Conservation (phyloP, 2,797 vertebrate genomes). For the Sebastes hubbsi region DNA sequence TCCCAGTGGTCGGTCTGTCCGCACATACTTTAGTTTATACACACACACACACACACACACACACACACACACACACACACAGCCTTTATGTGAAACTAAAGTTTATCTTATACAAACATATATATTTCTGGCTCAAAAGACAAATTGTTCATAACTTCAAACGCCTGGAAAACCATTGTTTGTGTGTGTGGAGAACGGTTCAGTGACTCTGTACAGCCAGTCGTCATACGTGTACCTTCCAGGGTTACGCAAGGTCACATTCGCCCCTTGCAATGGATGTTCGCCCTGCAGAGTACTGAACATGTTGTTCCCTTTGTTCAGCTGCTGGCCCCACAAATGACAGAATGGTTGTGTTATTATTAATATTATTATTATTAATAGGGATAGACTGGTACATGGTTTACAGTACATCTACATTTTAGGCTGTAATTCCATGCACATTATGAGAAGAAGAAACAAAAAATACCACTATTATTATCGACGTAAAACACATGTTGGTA, state of each 20-base stretch:
- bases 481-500: not conserved
- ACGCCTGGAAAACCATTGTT: constrained; percentile 34
- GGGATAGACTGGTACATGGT: not conserved
- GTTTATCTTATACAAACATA: constrained; percentile 1
- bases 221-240: not conserved
- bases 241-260: constrained; percentile 35
- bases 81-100: not conserved
- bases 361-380: not conserved
- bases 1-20: constrained; percentile 51
- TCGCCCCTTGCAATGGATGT: not conserved
- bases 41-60: not conserved
- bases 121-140: constrained; percentile 9
- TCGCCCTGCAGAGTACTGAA: not conserved
- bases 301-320: constrained; percentile 9
- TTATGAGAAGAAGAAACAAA: not conserved
- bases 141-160: constrained; percentile 33
- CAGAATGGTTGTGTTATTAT: not conserved
- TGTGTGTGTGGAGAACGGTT: constrained; percentile 3
- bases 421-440: not conserved
- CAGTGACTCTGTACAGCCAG: not conserved
- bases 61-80: not conserved
- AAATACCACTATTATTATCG: not conserved
- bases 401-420: not conserved
- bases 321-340: not conserved
- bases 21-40: not conserved